Base-by-base conservation (phyloP, 37 sponge, comb jelly and placozoan genomes). In the Corticium candelabrum region DNA sequence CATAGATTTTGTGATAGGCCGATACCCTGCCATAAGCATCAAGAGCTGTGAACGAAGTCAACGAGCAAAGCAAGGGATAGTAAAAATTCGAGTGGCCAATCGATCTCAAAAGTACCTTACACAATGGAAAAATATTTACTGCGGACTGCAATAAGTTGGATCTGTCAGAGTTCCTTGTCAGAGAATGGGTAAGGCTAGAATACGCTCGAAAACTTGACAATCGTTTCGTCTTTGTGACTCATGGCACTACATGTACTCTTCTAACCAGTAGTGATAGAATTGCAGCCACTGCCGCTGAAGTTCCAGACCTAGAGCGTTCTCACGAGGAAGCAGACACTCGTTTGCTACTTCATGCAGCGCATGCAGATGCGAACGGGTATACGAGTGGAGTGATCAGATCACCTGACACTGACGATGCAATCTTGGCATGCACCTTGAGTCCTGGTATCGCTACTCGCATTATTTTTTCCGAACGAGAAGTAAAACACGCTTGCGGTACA, bases 251-350 rank as follows among this genome's bases (percentile, higher is more conserved):
- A 11, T 50, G 62, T 21, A 50, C 15, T 50, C 62, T 11, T 27
- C 21, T 27, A 27, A 50, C 62, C 15, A 50, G 62, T 50, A 21
- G 21, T 21, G 62, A 50, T 50, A 21, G 62, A 21, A 11, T 50
- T 21, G 15, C 11, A 50, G 21, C 21, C 62, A 50, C 21, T 21
- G 62, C 21, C 62, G 62, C 11, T 27, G 62, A 50, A 27, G 21
- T 50, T 21, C 15, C 11, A 11, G 62, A 27, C 62, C 62, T 50
- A 11, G 15, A 21, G 11, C 21, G 15, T 27, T 27, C 62, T 50
- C 62, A 50, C 62, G 62, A 50, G 21, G 62, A 50, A 50, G 62
- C 62, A 27, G 62, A 50, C 21, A 50, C 62, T 50, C 62, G 62
- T 50, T 21, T 50, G 62, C 62, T 50, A 11, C 62, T 50, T 11